Conservation (phyloP, 2,888 invertebrate genomes). For the Eupithecia vulgata region DNA sequence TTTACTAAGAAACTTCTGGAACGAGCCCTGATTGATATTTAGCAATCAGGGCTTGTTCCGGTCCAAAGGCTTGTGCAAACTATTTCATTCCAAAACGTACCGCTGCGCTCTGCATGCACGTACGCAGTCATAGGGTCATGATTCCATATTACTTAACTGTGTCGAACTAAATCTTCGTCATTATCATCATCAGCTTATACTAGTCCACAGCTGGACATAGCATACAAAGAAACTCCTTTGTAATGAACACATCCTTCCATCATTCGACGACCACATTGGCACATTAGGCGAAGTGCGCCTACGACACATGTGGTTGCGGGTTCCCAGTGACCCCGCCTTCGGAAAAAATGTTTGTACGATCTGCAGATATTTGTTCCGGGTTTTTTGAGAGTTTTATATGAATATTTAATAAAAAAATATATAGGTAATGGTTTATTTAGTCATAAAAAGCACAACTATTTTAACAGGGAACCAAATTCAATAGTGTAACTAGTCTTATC, state of each 20-base stretch:
- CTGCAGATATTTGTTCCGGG: too few relatives aligned
- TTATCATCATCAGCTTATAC: background rate
- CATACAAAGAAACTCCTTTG: background rate
- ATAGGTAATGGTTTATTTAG: too few relatives aligned
- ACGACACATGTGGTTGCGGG: background rate
- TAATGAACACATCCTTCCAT: background rate
- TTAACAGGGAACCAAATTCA: too few relatives aligned
- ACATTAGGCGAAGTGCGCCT: background rate
- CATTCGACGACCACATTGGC: too few relatives aligned
- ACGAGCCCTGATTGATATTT: too few relatives aligned
- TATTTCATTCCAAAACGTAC: background rate
- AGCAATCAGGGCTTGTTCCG: background rate
- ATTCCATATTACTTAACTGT: background rate
- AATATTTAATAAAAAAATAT: too few relatives aligned
- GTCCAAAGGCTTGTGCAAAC: background rate
- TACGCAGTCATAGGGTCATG: constrained; percentile 1
- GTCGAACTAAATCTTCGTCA: background rate
- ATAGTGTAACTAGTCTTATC: too few relatives aligned
- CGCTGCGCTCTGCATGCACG: background rate
- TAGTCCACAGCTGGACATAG: background rate
- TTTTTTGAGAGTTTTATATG: too few relatives aligned
- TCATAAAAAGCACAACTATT: too few relatives aligned
- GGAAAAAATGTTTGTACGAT: too few relatives aligned
- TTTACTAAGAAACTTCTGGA: too few relatives aligned
- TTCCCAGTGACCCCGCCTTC: too few relatives aligned